These are phyloP conservation scores for Apis cerana DNA, from an alignment of 1,140 invertebrate species.

Conservation along the genomic window DNA sequence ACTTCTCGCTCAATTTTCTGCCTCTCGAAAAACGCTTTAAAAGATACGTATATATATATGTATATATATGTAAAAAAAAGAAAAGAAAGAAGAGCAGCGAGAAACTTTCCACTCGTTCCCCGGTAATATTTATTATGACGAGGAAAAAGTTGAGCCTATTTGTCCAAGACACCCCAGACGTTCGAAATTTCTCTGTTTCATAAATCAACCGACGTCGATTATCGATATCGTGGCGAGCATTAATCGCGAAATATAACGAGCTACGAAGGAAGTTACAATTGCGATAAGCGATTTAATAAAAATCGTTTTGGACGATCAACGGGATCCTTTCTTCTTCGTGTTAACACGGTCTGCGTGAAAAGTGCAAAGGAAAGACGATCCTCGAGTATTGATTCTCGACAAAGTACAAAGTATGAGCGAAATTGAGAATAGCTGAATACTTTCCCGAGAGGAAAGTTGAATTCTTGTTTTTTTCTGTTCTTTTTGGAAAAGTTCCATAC, in stretches of 20 bases:
- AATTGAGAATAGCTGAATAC: too few relatives aligned
- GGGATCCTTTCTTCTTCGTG: too few relatives aligned
- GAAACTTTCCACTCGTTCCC: slow-evolving; percentile 11
- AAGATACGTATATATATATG: not conserved
- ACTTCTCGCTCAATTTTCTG: slow-evolving; percentile 46
- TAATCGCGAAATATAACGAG: not conserved
- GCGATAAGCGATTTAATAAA: slow-evolving; percentile 53
- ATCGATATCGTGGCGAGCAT: slow-evolving; percentile 20
- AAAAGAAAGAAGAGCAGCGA: not conserved
- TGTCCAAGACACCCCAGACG: not conserved
- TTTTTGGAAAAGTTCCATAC: too few relatives aligned
- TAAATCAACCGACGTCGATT: slow-evolving; percentile 24
- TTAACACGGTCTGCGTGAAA: too few relatives aligned
- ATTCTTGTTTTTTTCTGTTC: too few relatives aligned
- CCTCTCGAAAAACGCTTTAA: not conserved
- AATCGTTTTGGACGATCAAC: too few relatives aligned
- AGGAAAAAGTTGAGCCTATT: not conserved
- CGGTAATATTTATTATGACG: slow-evolving; percentile 14
- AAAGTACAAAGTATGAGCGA: too few relatives aligned
- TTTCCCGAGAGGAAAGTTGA: too few relatives aligned
- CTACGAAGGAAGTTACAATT: slow-evolving; percentile 50
- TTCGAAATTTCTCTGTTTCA: slow-evolving; percentile 7
- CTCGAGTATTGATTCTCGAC: too few relatives aligned
- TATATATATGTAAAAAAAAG: not conserved
- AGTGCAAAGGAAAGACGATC: too few relatives aligned